Evolutionary conservation across 2,113 vertebrate genomes (phyloP), one percentile per base, ranked within the genome.

Genomic region (Elachura formosa): DNA sequence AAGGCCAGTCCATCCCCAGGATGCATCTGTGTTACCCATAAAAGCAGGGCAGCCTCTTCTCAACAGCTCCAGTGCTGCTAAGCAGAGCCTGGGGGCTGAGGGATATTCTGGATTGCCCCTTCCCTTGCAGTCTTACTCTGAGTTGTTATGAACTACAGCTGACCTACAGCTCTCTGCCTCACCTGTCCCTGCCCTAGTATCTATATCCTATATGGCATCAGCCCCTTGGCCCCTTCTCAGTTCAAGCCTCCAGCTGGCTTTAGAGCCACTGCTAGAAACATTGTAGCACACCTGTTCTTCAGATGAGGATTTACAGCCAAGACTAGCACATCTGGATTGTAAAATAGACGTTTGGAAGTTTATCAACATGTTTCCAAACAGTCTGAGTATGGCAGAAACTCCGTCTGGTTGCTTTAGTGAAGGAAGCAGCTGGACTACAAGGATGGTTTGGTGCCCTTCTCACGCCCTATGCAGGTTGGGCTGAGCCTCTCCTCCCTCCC

Each of bases 211-310:
- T 71, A 89, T 79, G 96, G 81, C 96, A 96, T 43, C 82, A 93
- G 48, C 84, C 87, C 88, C 94, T 96, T 91, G 94, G 96, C 96
- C 86, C 64, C 76, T 84, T 90, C 91, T 96, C 77, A 63, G 90
- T 72, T 97, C 93, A 96, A 97, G 95, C 72, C 85, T 96, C 96
- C 97, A 94, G 88, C 95, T 96, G 93, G 94, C 96, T 96, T 97
- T 96, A 84, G 41, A 33, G 90, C 90, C 90, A 54, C 97, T 98
- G 97, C 85, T 97, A 97, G 94, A 97, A 96, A 96, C 87, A 97
- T 98, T 97, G 97, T 93, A 92, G 97, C 97, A 97, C 98, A 98
- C 97, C 98, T 98, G 97, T 95, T 98, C 97, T 96, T 97, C 96
- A 97, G 90, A 97, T 94, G 93, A 91, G 84, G 91, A 64, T 97